A percentile compares a stretch with the other conserved stretches of the same genome.
Evolutionary conservation across 2,888 invertebrate genomes (phyloP).

Genomic region (Crocallis elinguaria): DNA sequence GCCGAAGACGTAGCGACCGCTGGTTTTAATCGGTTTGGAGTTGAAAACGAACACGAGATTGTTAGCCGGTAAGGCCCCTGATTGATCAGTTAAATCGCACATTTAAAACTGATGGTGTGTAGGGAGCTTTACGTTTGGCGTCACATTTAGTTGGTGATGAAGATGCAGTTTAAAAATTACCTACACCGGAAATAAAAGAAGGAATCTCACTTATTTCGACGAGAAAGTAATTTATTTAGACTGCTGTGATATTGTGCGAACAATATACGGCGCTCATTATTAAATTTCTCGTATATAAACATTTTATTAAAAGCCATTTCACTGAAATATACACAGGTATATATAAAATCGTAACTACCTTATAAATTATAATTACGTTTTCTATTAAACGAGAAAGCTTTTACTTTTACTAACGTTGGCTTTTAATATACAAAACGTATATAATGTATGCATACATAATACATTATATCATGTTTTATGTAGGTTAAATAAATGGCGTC

Average conservation of each 20-base stretch:
- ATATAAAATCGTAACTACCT: conserved; percentile 7
- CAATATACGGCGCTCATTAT: conserved; percentile 2
- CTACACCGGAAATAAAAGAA: neutral
- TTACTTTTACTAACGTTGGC: conserved; percentile 4
- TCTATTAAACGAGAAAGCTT: conserved; percentile 12
- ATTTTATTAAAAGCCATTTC: conserved; percentile 7
- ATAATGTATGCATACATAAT: neutral
- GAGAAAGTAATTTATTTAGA: neutral
- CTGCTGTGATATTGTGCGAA: neutral
- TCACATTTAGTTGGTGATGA: too few relatives aligned
- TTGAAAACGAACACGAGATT: too few relatives aligned
- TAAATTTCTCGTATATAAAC: conserved; percentile 10
- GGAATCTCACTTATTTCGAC: neutral
- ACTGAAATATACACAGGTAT: conserved; percentile 1
- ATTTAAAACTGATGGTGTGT: too few relatives aligned
- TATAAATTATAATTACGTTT: conserved; percentile 21
- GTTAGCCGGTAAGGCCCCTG: too few relatives aligned
- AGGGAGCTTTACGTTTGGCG: too few relatives aligned
- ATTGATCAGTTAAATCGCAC: too few relatives aligned
- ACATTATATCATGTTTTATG: neutral
- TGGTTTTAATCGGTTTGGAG: too few relatives aligned
- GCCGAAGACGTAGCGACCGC: too few relatives aligned
- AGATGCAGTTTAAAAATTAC: neutral
- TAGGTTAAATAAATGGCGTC: too few relatives aligned
- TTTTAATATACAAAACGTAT: neutral